Base-by-base conservation (phyloP, 1,140 invertebrate genomes). In the Chelonus insularis region DNA sequence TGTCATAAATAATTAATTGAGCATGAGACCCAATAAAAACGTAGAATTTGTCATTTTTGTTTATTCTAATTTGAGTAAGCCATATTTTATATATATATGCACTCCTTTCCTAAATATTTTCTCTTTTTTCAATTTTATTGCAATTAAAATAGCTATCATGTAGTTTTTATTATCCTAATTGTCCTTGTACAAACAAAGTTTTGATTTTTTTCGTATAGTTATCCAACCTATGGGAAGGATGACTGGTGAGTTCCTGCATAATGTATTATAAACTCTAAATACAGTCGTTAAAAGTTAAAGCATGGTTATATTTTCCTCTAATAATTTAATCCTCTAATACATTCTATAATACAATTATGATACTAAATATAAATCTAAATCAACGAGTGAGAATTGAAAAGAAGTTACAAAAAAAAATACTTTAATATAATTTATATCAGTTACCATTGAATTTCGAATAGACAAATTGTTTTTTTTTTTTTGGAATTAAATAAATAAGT, bases 171-270 rank as follows among this genome's bases (percentile, higher is more conserved):
- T 39, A 8, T 50, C 54, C 18, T 67, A 45, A 45, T 54, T 43
- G 20, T 41, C 68, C 36, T 73, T 78, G 74, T 75, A 76, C 68
- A 77, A 76, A 76, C 66, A 70, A 76, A 66, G 65, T 78, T 45
- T 63, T 60, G 72, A 59, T 71, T 81, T 80, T 74, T 77, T 63
- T 78, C 74, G 72, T 79, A 77, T 84, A 85, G 84, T 84, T 85
- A 84, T 82, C 82, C 83, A 73, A 79, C 81, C 73, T 85, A 85
- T 81, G 82, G 81, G 73, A 85, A 85, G 82, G 84, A 85, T 77
- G 83, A 85, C 73, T 85, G 84, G 84, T 85, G 79, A 85, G 84
- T 85, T 73, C 66, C 69, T 74, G 70, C 70, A 73, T 71, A 70
- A 74, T 75, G 70, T 77, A 75, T 68, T 75, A 71, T 77, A 75